Base-by-base conservation (phyloP, 2,888 invertebrate species). In the Nematopogon swammerdamellus region DNA sequence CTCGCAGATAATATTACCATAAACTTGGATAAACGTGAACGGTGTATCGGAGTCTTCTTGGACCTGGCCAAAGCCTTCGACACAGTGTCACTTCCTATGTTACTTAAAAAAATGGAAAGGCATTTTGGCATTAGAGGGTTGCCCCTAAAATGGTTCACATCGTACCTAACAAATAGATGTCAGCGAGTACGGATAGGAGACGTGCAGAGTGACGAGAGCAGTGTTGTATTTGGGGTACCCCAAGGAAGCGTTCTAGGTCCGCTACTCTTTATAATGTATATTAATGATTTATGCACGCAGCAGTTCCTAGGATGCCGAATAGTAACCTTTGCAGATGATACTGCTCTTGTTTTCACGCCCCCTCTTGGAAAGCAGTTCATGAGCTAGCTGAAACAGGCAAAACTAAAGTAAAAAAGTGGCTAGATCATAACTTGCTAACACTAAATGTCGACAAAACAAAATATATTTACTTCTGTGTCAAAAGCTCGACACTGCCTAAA, bases 1-100 rank as follows among this genome's bases (percentile, higher is more conserved):
- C 18, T 47, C 14, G 16, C 19, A 1, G 19, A 18, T 18, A 25
- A 25, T 42, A 42, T 47, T 17, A 2, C 42, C 3, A 18, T 10
- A 18, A 42, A 47, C 6, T 18, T 47, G 2, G 47, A 47, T 42
- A 42, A 14, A 42, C 14, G 19, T 42, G 18, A 18, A 10, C 36
- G 19, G 18, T 47, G 47, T n/a, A n/a, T 47, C 5, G 36, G 42
- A 17, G 19, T 47, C 18, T 47, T 36, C 19, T 42, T 47, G 36
- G 47, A 47, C 19, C 18, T 47, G 19, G 42, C 42, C 18, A 47
- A 47, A 42, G 42, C 47, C 14, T 47, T 47, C 16, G 42, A 47
- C 29, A 18, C 17, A 4, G 36, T 36, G 8, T 36, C 36, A 36
- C 8, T 36, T 6, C 8, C 8, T 14, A 36, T 36, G 3, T 14